Conservation (phyloP, 2,888 invertebrate genomes). For the Lepidocyrtoides sp. region DNA sequence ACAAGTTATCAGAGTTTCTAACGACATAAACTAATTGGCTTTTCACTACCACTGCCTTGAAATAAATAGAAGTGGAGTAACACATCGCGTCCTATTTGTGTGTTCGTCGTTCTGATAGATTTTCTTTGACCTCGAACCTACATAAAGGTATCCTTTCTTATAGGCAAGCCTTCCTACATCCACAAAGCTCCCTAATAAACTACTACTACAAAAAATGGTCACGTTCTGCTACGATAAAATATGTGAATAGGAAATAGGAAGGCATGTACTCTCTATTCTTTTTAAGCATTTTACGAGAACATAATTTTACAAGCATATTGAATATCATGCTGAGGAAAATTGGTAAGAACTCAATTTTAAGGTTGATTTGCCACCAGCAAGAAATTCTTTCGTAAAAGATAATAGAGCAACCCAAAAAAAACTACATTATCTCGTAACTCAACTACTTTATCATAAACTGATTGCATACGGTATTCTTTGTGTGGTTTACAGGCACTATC, state of each 20-base stretch:
- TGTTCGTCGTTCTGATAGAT: not conserved
- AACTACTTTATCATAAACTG: no score
- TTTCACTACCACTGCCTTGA: conserved; percentile 36
- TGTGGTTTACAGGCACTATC: conserved; percentile 78
- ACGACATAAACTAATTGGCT: conserved; percentile 52
- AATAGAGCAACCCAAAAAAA: no score
- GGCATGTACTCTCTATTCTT: no score
- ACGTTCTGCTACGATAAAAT: not conserved
- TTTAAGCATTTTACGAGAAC: no score
- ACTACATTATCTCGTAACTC: no score
- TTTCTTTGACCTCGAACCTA: conserved; percentile 25
- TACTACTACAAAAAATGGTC: not conserved
- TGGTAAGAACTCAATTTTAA: not conserved
- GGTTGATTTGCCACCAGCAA: no score
- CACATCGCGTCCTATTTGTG: not conserved
- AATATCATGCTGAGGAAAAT: not conserved
- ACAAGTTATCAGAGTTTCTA: conserved; percentile 44
- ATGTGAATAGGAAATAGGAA: no score
- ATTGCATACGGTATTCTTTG: not conserved
- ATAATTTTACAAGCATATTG: no score
- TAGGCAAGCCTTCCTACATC: not conserved
- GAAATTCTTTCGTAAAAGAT: no score
- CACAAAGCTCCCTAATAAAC: not conserved
- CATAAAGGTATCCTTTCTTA: not conserved
- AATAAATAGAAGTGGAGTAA: conserved; percentile 5